These are phyloP conservation scores for Colius striatus DNA, from an alignment of 2,113 vertebrate genomes.

Conservation along the genomic window DNA sequence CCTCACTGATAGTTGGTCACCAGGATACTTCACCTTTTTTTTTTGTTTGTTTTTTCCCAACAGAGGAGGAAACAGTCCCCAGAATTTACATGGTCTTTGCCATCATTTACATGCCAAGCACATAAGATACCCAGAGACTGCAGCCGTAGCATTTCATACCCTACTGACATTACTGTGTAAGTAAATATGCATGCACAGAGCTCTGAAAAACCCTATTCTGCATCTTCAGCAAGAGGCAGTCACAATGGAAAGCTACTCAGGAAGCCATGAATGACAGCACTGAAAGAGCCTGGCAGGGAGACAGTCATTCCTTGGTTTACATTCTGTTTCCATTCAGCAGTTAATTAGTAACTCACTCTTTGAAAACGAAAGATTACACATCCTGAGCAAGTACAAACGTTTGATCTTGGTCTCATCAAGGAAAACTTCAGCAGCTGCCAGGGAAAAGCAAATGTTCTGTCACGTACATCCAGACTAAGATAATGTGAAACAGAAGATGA, in stretches of 20 bases:
- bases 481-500: conserved; percentile 59
- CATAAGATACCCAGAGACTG: not conserved
- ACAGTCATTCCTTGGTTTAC: not conserved
- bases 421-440: conserved; percentile 55
- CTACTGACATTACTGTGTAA: not conserved
- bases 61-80: not conserved
- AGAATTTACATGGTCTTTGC: not conserved
- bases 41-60: not conserved
- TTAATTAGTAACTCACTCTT: conserved; percentile 55
- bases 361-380: conserved; percentile 51
- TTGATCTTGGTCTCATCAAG: conserved; percentile 42
- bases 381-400: conserved; percentile 43
- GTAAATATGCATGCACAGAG: not conserved
- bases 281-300: not conserved
- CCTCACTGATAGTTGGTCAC: not conserved
- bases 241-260: not conserved
- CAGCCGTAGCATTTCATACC: not conserved
- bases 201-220: not conserved
- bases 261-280: not conserved
- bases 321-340: conserved; percentile 24
- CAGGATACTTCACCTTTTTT: not conserved
- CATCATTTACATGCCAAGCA: not conserved
- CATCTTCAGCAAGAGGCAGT: not conserved
- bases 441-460: conserved; percentile 55
- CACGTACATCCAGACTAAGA: conserved; percentile 44